These are phyloP conservation scores for Struthidea cinerea DNA, from an alignment of 2,113 vertebrate genomes.

Conservation along the genomic window DNA sequence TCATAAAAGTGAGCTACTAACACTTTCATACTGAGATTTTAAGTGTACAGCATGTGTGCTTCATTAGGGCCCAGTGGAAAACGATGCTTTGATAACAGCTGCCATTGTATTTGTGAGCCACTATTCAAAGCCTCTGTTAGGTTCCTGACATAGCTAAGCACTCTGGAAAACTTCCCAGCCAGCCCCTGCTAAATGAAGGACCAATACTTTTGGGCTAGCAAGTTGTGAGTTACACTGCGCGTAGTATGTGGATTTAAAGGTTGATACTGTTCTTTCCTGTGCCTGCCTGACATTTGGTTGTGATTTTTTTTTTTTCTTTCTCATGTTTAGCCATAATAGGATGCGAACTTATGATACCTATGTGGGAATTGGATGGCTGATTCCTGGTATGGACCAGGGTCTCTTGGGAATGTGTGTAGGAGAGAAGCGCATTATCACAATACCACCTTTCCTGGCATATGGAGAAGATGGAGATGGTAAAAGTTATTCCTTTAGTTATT, in stretches of 20 bases:
- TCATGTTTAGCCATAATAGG: constrained; percentile 84
- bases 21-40: not conserved
- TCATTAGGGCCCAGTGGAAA: not conserved
- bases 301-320: not conserved
- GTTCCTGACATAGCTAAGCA: not conserved
- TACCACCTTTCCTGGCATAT: constrained; percentile 92
- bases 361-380: constrained; percentile 96
- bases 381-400: constrained; percentile 95
- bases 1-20: not conserved
- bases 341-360: constrained; percentile 96
- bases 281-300: not conserved
- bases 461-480: constrained; percentile 94
- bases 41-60: not conserved
- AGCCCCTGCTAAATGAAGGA: not conserved
- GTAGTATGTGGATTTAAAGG: not conserved
- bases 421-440: constrained; percentile 89
- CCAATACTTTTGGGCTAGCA: not conserved
- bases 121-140: not conserved
- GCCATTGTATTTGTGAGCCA: not conserved
- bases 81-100: not conserved
- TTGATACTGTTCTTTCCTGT: not conserved
- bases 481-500: not conserved
- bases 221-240: not conserved
- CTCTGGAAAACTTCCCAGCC: not conserved
- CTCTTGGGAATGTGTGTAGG: constrained; percentile 96